A percentile compares a stretch with the other conserved stretches of the same genome.
Evolutionary conservation across 2,888 invertebrate genomes (phyloP).

Genomic region (Agrochola macilenta): DNA sequence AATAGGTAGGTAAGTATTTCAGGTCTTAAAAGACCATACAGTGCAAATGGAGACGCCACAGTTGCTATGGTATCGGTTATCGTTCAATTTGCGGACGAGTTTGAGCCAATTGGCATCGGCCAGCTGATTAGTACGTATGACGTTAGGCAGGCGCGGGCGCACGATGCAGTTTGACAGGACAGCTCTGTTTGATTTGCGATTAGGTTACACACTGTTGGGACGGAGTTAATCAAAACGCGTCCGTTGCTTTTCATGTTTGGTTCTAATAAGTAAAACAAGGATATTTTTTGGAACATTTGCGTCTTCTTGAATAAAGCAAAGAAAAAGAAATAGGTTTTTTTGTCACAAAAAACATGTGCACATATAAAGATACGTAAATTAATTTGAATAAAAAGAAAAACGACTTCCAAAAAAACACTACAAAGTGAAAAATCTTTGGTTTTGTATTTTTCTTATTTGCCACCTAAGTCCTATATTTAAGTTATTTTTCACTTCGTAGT

Average conservation of each 20-base stretch:
- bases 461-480: too few species aligned
- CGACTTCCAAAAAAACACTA: too few species aligned
- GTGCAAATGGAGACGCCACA: conserved; percentile 5
- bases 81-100: conserved; percentile 63
- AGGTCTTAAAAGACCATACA: not conserved
- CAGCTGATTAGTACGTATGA: conserved; percentile 55
- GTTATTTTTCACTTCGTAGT: too few species aligned
- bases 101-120: conserved; percentile 65
- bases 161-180: conserved; percentile 46
- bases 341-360: too few species aligned
- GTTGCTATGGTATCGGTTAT: conserved; percentile 58
- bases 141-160: conserved; percentile 39
- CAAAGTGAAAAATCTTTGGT: too few species aligned
- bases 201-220: conserved; percentile 18
- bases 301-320: too few species aligned
- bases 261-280: too few species aligned
- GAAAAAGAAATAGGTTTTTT: too few species aligned
- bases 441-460: too few species aligned
- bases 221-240: conserved; percentile 22
- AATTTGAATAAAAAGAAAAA: too few species aligned
- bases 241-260: conserved; percentile 18
- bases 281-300: too few species aligned
- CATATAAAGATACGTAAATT: too few species aligned
- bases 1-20: not conserved
- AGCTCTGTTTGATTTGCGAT: conserved; percentile 27